Percentiles rank a stretch among this genome's conserved stretches.
These are phyloP conservation scores for Lamprotornis superbus DNA, from an alignment of 2,113 vertebrate species.

Conservation along the genomic window DNA sequence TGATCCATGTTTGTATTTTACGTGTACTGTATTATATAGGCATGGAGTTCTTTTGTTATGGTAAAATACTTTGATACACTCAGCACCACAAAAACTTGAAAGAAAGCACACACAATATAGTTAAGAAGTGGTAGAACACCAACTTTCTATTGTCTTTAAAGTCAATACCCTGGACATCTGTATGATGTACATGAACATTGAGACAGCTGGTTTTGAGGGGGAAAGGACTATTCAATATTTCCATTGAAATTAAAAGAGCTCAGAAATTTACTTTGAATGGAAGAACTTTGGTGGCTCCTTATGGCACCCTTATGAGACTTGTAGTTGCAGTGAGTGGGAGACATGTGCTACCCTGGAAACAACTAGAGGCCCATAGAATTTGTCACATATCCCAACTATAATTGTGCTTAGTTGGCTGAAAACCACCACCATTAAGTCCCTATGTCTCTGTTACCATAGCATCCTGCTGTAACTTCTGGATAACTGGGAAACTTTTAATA, in stretches of 20 bases:
- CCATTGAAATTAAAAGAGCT: neutral
- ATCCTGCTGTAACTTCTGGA: neutral
- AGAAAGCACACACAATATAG: neutral
- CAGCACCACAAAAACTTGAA: neutral
- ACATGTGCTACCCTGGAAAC: neutral
- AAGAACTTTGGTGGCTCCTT: neutral
- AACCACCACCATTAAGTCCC: neutral
- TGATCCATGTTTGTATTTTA: fast-evolving
- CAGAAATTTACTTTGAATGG: neutral
- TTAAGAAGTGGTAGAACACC: neutral
- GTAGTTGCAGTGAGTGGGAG: neutral
- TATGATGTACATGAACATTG: neutral
- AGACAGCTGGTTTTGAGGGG: neutral
- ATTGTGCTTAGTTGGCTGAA: neutral
- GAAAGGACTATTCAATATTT: neutral
- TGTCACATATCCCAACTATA: neutral
- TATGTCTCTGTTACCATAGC: neutral
- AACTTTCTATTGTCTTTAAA: neutral
- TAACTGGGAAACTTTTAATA: neutral
- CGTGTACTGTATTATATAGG: neutral
- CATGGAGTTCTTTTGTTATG: neutral
- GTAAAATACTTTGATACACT: neutral
- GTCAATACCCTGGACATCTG: neutral
- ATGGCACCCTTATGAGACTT: neutral
- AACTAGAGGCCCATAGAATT: neutral